Base-by-base conservation (phyloP, 2,113 vertebrate genomes). In the Prionailurus viverrinus region DNA sequence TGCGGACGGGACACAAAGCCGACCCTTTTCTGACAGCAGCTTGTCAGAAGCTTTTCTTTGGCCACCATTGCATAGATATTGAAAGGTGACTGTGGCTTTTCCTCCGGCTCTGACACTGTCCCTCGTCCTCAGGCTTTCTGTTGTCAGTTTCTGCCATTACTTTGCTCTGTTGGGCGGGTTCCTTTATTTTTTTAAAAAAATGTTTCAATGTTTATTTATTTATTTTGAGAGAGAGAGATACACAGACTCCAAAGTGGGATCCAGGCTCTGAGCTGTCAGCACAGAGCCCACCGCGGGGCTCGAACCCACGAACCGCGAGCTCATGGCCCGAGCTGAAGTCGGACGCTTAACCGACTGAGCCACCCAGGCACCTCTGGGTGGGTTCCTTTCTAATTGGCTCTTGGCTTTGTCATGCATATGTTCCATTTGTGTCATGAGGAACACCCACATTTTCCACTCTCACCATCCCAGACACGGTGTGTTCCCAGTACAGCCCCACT, bases 401-500 rank as follows among this genome's bases (percentile, higher is more conserved):
- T n/a, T 18, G 4, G 25, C 66, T 39, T 39, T 45, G 19, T n/a
- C 61, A 16, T 23, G n/a, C 16, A 7, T 2, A 0, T 3, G 5
- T 3, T 25, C 33, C 6, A 0, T 48, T n/a, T 91, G 33, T 82
- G n/a, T 61, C 48, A 12, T 2, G 23, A n/a, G 45, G 51, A 23
- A 4, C 7, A 1, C 15, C 4, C 10, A 11, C 0, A 1, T 33
- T 36, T 41, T 21, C 69, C 45, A 3, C 36, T 4, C 5, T 23
- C 36, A 36, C 58, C 5, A 11, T 4, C 27, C 4, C 13, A 0
- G 5, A 14, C 5, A 1, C 10, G 21, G 16, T 0, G 41, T 18
- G 27, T 13, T 19, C 0, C 15, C 19, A 1, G 15, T 1, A 0
- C 48, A 7, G 12, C 4, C 4, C 21, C 48, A 4, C 9, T 53